phyloP scores from a whole-genome alignment of 2,888 invertebrate genomes.

The Synergus gifuensis region DNA sequence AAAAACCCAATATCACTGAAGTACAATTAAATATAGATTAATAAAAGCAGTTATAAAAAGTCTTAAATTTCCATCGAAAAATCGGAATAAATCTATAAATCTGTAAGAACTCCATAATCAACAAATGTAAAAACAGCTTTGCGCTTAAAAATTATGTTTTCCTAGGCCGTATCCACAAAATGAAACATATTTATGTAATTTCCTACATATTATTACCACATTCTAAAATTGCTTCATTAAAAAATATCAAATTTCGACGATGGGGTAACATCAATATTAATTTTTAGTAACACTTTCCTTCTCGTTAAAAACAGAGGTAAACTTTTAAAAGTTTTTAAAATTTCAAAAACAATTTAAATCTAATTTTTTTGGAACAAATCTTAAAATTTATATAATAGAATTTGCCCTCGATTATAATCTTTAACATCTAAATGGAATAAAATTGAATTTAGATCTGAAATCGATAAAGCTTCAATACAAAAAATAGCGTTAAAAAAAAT shows the following conservation, averaged over 20 bases:
- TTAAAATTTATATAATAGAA: conserved; percentile 9
- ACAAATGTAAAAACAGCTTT: conserved; percentile 11
- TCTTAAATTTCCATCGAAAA: conserved; percentile 2
- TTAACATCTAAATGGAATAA: conserved; percentile 18
- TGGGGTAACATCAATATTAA: not conserved
- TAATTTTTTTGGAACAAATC: not conserved
- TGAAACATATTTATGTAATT: not conserved
- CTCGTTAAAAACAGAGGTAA: not conserved
- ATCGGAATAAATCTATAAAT: conserved; percentile 15
- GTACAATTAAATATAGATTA: not conserved
- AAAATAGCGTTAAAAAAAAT: conserved; percentile 6
- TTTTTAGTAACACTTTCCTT: not conserved
- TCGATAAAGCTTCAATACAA: not conserved
- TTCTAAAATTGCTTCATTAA: not conserved
- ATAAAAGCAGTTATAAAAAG: not conserved
- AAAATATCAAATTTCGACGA: not conserved
- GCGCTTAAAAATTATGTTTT: not conserved
- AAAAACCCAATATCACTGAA: not conserved
- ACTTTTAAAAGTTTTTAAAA: not conserved
- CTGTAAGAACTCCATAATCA: not conserved
- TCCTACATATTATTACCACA: conserved; percentile 5
- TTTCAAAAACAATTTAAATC: not conserved
- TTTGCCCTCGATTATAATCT: conserved; percentile 14
- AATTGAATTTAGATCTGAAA: not conserved
- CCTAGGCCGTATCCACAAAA: not conserved